Evolutionary conservation across 2,113 vertebrate genomes (phyloP).

Genomic region (Calyptommatus sinebrachiatus): DNA sequence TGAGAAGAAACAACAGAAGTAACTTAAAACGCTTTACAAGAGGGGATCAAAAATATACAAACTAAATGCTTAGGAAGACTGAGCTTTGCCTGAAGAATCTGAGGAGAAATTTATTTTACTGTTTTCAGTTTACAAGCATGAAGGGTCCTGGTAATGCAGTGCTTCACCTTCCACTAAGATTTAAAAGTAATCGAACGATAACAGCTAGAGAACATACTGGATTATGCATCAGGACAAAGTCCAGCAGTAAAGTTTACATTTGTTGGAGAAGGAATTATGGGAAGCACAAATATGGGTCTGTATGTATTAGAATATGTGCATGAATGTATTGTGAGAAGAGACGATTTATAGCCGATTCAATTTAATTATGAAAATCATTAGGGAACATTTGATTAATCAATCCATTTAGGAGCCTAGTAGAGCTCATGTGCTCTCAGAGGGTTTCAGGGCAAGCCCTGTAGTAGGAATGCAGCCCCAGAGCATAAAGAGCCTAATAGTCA

Average conservation of each 20-base stretch:
- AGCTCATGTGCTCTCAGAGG: too few relatives aligned
- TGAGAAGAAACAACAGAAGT: not conserved
- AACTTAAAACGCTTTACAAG: not conserved
- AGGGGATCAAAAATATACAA: not conserved
- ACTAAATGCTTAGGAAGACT: not conserved
- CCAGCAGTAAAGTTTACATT: not conserved
- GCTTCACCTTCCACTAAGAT: too few relatives aligned
- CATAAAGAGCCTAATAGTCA: not conserved
- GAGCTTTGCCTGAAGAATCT: not conserved
- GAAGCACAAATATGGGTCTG: not conserved
- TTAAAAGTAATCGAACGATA: not conserved
- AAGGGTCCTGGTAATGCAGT: too few relatives aligned
- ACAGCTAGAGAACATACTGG: too few relatives aligned
- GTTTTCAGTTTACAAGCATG: too few relatives aligned
- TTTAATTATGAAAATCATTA: not conserved
- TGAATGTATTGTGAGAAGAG: not conserved
- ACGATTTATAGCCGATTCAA: not conserved
- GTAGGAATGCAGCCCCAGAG: too few relatives aligned
- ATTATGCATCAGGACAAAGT: not conserved
- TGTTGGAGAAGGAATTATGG: not conserved
- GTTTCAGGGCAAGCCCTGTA: too few relatives aligned
- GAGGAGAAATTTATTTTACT: not conserved
- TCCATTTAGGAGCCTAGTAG: too few relatives aligned
- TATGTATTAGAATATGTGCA: not conserved
- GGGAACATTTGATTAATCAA: not conserved